phyloP scores from a whole-genome alignment of 2,113 vertebrate genomes.

The Aspiorhynchus laticeps region DNA sequence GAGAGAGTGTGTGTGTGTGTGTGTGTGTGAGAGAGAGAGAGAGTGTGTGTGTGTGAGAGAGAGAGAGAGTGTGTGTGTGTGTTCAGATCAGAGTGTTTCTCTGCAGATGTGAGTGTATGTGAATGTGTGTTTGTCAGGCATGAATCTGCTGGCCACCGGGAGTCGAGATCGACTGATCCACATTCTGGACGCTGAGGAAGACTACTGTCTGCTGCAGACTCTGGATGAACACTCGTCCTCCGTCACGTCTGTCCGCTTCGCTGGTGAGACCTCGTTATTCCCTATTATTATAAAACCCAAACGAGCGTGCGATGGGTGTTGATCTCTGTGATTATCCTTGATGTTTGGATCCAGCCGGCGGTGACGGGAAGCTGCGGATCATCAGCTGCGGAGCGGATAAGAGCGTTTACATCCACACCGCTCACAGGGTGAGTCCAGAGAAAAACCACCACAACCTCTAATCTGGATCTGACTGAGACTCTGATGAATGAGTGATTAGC shows the following conservation, averaged over 20 bases:
- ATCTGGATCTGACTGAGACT: too few species aligned
- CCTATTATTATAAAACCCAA: background rate
- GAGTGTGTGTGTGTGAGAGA: too few species aligned
- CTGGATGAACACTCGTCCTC: conserved; percentile 96
- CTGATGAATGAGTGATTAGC: too few species aligned
- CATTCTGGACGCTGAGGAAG: conserved; percentile 86
- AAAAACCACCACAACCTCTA: background rate
- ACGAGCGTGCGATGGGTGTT: background rate
- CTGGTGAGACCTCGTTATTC: conserved; percentile 78
- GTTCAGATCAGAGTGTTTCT: too few species aligned
- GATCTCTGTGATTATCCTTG: background rate
- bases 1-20: too few species aligned
- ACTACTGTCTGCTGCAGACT: conserved; percentile 90
- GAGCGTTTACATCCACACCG: conserved; percentile 74
- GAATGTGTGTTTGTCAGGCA: conserved; percentile 71
- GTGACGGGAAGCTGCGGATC: conserved; percentile 71
- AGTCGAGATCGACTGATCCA: conserved; percentile 95
- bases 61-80: too few species aligned
- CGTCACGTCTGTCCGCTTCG: conserved; percentile 94
- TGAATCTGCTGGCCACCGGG: conserved; percentile 91
- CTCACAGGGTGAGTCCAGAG: conserved; percentile 66
- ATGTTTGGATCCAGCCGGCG: conserved; percentile 55
- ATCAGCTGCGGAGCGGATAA: conserved; percentile 79
- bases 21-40: too few species aligned
- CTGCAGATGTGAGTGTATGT: background rate